Base-by-base conservation (phyloP, 1,140 invertebrate species). In the Belonocnema kinseyi region DNA sequence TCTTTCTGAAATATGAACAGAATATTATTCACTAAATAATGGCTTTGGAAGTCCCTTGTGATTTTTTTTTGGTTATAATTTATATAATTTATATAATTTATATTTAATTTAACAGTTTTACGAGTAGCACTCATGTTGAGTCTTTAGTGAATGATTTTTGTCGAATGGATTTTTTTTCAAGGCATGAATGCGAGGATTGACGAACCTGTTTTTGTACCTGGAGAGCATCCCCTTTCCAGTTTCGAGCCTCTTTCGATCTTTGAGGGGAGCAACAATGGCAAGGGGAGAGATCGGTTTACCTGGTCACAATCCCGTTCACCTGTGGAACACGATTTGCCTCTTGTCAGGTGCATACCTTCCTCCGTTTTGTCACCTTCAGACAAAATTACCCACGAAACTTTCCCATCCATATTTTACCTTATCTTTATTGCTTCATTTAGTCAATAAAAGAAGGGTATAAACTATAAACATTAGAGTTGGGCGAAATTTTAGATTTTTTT, bases 221-320 rank as follows among this genome's bases (percentile, higher is more conserved):
- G 61, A 66, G 61, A 66, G 26, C 61, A 66, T 66, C 61, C 61
- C 61, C 61, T 66, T 66, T 26, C 33, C 33, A 66, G 13, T 66
- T 66, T 66, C 26, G 61, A 66, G 26, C 61, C 33, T 66, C 61
- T 66, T 66, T 66, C 61, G 61, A 66, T 66, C 61, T n/a, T 40
- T 3, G 61, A 66, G 26, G 58, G 3, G 58, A 66, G 58, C 21
- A 46, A 66, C 58, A 66, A 66, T 66, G 58, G 21, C 13, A 50
- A 19, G 13, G 56, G n/a, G 54, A 58, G 74, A 75, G 58, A 75
- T 75, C 50, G 56, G 58, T 75, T 75, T 75, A 75, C 74, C 74
- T 75, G 74, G 21, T 46, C 53, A 61, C 54, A 33, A 26, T 66
- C 74, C 54, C 74, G 51, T 75, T 75, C 74, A 75, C 74, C 74